A percentile compares a stretch with the other conserved stretches of the same genome.
phyloP scores from a whole-genome alignment of 2,888 invertebrate genomes.

The Entomobrya multifasciata region DNA sequence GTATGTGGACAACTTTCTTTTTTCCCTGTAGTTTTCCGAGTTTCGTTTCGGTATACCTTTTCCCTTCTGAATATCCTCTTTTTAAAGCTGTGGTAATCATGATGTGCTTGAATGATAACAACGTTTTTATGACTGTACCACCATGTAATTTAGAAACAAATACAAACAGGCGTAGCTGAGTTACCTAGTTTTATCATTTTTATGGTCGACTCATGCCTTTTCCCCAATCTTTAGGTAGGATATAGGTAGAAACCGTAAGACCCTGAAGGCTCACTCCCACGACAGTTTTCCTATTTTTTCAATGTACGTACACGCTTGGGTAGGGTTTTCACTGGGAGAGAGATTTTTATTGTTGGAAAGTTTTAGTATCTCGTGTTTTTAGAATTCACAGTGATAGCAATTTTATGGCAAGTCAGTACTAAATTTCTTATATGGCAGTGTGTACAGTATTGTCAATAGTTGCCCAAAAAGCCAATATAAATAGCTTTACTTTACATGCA shows the following conservation, averaged over 20 bases:
- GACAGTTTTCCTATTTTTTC: neutral
- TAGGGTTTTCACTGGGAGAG: slow-evolving; percentile 21
- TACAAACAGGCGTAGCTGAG: too few species aligned
- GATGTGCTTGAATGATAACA: neutral
- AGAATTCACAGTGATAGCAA: slow-evolving; percentile 3
- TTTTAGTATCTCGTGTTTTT: neutral
- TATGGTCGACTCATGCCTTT: too few species aligned
- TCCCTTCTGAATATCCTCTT: slow-evolving; percentile 24
- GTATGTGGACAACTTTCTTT: slow-evolving; percentile 62
- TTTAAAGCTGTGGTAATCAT: slow-evolving; percentile 26
- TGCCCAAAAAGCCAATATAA: neutral
- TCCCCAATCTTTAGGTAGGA: too few species aligned
- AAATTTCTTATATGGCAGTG: neutral
- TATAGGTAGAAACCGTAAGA: slow-evolving; percentile 13
- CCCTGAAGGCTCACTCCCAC: neutral
- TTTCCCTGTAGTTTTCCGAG: neutral
- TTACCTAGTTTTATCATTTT: too few species aligned
- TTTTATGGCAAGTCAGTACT: slow-evolving; percentile 3
- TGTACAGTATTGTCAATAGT: neutral
- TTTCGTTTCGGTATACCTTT: slow-evolving; percentile 1
- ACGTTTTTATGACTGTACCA: too few species aligned
- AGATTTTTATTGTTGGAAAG: slow-evolving; percentile 14
- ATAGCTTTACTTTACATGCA: too few species aligned
- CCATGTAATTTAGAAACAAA: too few species aligned
- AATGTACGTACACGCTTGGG: neutral